Base-by-base conservation (phyloP, 2,888 invertebrate genomes). In the Orchestes rusci region DNA sequence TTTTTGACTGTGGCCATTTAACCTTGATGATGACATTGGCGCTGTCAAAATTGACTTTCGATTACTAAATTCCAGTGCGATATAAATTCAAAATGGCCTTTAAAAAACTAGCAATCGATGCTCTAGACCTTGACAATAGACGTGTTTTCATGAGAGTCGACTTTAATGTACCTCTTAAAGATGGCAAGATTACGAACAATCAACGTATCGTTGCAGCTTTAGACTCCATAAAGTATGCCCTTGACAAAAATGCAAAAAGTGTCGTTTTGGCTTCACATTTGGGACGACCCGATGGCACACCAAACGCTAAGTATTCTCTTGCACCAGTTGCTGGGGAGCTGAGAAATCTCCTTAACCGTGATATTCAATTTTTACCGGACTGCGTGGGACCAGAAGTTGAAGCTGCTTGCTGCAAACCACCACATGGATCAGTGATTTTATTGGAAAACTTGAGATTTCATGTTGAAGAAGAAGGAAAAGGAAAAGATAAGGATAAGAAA, bases 381-480 rank as follows among this genome's bases (percentile, higher is more conserved):
- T 99, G 97, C 70, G 88, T 93, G 20, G 99, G 99, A 0, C 64
- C 81, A 1, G 89, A 90, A 59, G 92, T 97, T 3, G 97, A 97
- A 70, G 74, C 75, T 7, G 88, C 86, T 2, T 97, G 96, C 71
- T 84, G 84, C 12, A 78, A 91, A 65, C 96, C 99, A 1, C 72
- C 82, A 12, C 73, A 79, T 0, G 97, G 97, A 2, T 80, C 88
- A 0, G 77, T 99, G 1, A 90, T 99, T 58, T 76, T 99, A 29
- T 71, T 99, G 43, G 99, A 99, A 69, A 99, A 99, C 66, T 75
- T 99, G 7, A 76, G 99, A 23, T 99, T 90, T 73, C 93, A 99
- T 65, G 68, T 96, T 40, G 99, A 97, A 67, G 99, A 99, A 67
- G 99, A 99, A 70, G 99, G 99, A 52, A 97, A 96, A 67, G 97